A percentile compares a stretch with the other conserved stretches of the same genome.
Evolutionary conservation across 2,113 vertebrate species (phyloP).

Genomic region (Thamnaconus septentrionalis): DNA sequence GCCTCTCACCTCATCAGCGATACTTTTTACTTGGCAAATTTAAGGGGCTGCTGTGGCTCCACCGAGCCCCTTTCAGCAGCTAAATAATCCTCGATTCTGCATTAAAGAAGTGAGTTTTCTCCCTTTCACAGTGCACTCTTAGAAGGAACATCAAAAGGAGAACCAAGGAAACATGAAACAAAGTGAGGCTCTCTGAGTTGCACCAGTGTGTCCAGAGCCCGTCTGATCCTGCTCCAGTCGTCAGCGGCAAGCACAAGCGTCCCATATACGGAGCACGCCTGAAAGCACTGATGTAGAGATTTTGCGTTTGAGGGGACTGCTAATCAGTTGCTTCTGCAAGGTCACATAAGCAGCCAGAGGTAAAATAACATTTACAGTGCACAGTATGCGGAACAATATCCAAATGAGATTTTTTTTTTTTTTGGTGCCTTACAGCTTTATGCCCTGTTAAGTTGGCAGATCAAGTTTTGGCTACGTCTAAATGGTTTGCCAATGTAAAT

Average conservation of each 20-base stretch:
- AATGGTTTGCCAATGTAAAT: no score
- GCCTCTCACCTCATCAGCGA: conserved; percentile 85
- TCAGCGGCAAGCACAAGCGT: no score
- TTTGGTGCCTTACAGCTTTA: background rate
- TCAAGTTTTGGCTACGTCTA: no score
- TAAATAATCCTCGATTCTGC: conserved; percentile 81
- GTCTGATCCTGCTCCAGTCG: background rate
- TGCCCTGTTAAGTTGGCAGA: background rate
- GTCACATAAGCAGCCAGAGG: no score
- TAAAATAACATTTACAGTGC: no score
- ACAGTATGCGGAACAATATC: no score
- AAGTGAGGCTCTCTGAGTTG: background rate
- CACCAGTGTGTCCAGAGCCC: background rate
- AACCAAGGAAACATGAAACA: conserved; percentile 7
- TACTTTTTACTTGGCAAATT: conserved; percentile 82
- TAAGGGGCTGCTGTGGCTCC: conserved; percentile 82
- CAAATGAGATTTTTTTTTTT: background rate
- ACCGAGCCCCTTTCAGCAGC: conserved; percentile 82
- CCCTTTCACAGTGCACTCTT: conserved; percentile 80
- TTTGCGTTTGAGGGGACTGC: no score
- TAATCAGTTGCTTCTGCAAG: no score
- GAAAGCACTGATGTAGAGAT: no score
- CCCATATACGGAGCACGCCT: no score
- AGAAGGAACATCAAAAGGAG: conserved; percentile 64
- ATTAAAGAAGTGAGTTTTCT: conserved; percentile 71